phyloP scores from a whole-genome alignment of 2,888 invertebrate species.

The Mylabris sibirica region DNA sequence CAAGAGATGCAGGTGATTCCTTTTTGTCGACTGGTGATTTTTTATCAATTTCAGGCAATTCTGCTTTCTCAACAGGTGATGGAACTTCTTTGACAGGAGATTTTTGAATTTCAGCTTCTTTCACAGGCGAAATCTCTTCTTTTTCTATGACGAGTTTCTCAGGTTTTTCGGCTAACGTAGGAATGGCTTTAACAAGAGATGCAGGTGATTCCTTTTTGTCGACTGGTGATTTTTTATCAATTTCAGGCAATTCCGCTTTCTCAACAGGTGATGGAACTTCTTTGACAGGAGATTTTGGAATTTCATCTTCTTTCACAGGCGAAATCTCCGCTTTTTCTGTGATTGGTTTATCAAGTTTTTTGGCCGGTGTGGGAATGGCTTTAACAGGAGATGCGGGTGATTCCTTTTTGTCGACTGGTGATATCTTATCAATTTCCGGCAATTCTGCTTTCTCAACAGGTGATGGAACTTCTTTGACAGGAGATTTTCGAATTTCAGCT shows the following conservation, averaged over 20 bases:
- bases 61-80: conserved; percentile 12
- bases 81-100: too few species aligned
- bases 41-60: not conserved
- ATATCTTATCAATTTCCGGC: conserved; percentile 4
- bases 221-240: conserved; percentile 6
- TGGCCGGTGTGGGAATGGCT: not conserved
- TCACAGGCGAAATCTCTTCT: not conserved
- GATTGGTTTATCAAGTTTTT: not conserved
- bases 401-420: conserved; percentile 7
- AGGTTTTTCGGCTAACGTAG: conserved; percentile 25
- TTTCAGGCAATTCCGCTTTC: too few species aligned
- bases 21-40: conserved; percentile 13
- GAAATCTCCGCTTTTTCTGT: not conserved
- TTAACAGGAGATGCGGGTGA: not conserved
- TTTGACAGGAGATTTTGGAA: not conserved
- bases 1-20: not conserved
- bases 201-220: conserved; percentile 8
- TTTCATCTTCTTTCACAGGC: not conserved
- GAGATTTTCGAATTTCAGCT: too few species aligned
- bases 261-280: conserved; percentile 6
- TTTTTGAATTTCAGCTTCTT: too few species aligned
- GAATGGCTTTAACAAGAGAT: conserved; percentile 13
- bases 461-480: too few species aligned
- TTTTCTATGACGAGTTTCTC: not conserved
- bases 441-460: too few species aligned